Conservation (phyloP, 1,140 invertebrate genomes). For the Nylanderia fulva region DNA sequence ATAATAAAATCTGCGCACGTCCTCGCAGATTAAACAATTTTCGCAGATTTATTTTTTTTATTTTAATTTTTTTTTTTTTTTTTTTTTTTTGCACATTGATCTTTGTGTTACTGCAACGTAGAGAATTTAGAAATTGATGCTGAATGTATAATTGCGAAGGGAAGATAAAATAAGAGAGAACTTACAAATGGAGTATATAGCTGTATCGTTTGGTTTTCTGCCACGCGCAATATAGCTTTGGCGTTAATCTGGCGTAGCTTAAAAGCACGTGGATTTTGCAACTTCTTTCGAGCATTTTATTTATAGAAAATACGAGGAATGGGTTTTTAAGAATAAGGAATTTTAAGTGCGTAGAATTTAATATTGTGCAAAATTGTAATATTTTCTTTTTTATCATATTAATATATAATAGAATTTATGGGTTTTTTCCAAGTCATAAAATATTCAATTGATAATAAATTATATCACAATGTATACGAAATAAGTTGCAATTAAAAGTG, state of each 20-base stretch:
- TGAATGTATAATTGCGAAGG: not conserved
- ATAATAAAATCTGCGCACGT: constrained; percentile 30
- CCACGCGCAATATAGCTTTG: constrained; percentile 14
- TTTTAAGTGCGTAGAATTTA: too few relatives aligned
- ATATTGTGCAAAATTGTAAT: too few relatives aligned
- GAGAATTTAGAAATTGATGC: not conserved
- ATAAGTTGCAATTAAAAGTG: constrained; percentile 72
- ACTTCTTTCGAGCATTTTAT: constrained; percentile 6
- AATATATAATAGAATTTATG: too few relatives aligned
- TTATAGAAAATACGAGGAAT: not conserved
- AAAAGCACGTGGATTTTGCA: constrained; percentile 56
- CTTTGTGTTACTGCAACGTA: not conserved
- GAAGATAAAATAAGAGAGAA: constrained; percentile 3
- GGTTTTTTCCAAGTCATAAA: too few relatives aligned
- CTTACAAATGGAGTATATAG: not conserved
- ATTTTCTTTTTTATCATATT: too few relatives aligned
- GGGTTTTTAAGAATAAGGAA: too few relatives aligned
- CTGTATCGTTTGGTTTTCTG: not conserved
- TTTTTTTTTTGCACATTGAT: not conserved
- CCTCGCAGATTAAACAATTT: not conserved
- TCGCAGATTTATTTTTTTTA: too few relatives aligned
- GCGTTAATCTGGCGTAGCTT: constrained; percentile 62
- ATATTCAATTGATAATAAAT: constrained; percentile 54
- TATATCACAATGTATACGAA: constrained; percentile 75
- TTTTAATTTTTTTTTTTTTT: too few relatives aligned